phyloP scores from a whole-genome alignment of 2,888 invertebrate species.

The Teleiodes luculella region DNA sequence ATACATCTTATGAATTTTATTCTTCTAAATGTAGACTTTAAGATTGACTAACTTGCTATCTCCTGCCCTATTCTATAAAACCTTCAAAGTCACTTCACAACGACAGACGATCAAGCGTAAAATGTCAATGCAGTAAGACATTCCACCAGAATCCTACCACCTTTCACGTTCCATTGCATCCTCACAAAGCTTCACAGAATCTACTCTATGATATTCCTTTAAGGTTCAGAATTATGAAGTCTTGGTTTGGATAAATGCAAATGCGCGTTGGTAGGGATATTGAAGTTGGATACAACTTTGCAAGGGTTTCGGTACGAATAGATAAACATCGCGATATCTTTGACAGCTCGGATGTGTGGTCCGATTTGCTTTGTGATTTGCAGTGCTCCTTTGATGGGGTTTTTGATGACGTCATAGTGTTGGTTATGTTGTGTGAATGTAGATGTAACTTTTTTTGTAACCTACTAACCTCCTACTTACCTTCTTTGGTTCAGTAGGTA shows the following conservation, averaged over 20 bases:
- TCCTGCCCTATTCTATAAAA: not conserved
- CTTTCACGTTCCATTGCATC: not conserved
- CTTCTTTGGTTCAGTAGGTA: not conserved
- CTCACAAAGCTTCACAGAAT: not conserved
- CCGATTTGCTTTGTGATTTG: constrained; percentile 6
- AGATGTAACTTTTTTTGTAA: not conserved
- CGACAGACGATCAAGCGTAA: constrained; percentile 4
- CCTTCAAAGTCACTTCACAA: not conserved
- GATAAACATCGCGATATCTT: constrained; percentile 12
- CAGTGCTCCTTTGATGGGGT: not conserved
- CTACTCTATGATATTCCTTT: not conserved
- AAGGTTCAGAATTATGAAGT: not conserved
- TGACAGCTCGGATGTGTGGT: constrained; percentile 19
- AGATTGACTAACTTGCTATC: not conserved
- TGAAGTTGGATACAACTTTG: not conserved
- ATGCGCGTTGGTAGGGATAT: not conserved
- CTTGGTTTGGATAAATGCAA: not conserved
- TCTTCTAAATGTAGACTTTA: no score
- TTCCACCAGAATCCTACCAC: not conserved
- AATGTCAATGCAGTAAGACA: constrained; percentile 4
- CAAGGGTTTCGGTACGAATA: not conserved
- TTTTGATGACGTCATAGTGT: constrained; percentile 11
- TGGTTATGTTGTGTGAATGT: not conserved
- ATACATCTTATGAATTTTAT: no score
- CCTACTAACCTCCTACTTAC: not conserved